phyloP scores from a whole-genome alignment of 1,140 invertebrate genomes.

The Drosophila insularis region DNA sequence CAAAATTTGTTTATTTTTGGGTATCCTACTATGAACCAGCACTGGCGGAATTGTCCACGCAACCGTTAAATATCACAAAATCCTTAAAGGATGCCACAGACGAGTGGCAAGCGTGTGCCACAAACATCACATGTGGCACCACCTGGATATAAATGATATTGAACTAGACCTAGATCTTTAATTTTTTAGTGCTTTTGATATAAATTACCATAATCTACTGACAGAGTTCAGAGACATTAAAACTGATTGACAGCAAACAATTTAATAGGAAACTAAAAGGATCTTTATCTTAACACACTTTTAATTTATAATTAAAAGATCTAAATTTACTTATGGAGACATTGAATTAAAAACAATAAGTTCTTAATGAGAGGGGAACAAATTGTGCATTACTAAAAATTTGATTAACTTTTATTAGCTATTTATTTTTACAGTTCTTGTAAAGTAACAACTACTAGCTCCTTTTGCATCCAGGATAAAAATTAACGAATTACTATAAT shows the following conservation, averaged over 20 bases:
- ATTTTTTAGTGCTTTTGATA: not conserved
- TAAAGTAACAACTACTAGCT: too few species aligned
- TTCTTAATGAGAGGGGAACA: too few species aligned
- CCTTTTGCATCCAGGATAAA: too few species aligned
- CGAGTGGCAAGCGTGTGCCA: slow-evolving; percentile 44
- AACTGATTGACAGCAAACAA: not conserved
- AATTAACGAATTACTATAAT: too few species aligned
- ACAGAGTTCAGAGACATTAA: not conserved
- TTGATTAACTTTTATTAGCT: too few species aligned
- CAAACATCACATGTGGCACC: slow-evolving; percentile 29
- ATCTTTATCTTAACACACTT: too few species aligned
- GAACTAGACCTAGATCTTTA: not conserved
- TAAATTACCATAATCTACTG: not conserved
- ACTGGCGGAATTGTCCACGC: not conserved
- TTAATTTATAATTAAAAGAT: too few species aligned
- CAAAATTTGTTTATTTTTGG: slow-evolving; percentile 22
- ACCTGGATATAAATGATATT: slow-evolving; percentile 27
- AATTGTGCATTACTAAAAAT: too few species aligned
- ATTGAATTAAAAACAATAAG: too few species aligned
- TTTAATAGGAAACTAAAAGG: too few species aligned
- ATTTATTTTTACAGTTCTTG: too few species aligned
- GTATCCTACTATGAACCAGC: not conserved
- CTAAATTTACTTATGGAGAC: too few species aligned
- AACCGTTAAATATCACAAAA: not conserved
- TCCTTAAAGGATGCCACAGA: slow-evolving; percentile 32